Evolutionary conservation across 2,888 invertebrate genomes (phyloP), one percentile per base, ranked within the genome.

Genomic region (Zaprionus bogoriensis): DNA sequence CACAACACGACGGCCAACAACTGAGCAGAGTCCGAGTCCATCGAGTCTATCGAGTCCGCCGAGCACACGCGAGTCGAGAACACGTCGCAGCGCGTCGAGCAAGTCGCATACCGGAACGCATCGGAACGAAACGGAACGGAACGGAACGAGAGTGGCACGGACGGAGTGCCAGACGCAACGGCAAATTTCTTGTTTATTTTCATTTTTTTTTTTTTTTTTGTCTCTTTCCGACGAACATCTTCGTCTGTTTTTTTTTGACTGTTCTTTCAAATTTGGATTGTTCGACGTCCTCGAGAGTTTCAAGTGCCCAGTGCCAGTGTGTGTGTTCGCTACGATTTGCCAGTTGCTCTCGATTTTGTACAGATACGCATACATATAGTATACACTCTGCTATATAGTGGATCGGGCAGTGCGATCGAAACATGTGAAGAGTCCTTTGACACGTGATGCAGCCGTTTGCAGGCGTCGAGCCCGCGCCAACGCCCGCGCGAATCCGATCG

Each of bases 371-470:
- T n/a, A n/a, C 30, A n/a, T n/a, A 27, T 0, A 23, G 20, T 30
- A 20, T 36, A 4, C 20, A 17, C 6, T 14, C n/a, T n/a, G n/a
- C n/a, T n/a, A n/a, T n/a, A n/a, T n/a, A n/a, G n/a, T 19, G 22
- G 45, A 36, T 41, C n/a, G n/a, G 19, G 17, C 53, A 22, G 38
- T 42, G 47, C 47, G 63, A 69, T 64, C 64, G 41, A 28, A 74
- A 52, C 54, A 72, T 72, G 71, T 68, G 64, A 72, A 47, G 25
- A 41, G 50, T 74, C 74, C 74, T 74, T 55, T 3, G 32, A 45
- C 64, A 54, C 70, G 70, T 65, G 70, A 72, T 72, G 71, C 74
- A 74, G 70, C 74, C 71, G 65, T 69, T 47, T 65, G 71, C 71
- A 57, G 69, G 71, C 71, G 53, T 64, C 23, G 74, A 55, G 63